These are phyloP conservation scores for Bolinopsis microptera DNA, from an alignment of 37 sponge, comb jelly and placozoan species.

Conservation along the genomic window DNA sequence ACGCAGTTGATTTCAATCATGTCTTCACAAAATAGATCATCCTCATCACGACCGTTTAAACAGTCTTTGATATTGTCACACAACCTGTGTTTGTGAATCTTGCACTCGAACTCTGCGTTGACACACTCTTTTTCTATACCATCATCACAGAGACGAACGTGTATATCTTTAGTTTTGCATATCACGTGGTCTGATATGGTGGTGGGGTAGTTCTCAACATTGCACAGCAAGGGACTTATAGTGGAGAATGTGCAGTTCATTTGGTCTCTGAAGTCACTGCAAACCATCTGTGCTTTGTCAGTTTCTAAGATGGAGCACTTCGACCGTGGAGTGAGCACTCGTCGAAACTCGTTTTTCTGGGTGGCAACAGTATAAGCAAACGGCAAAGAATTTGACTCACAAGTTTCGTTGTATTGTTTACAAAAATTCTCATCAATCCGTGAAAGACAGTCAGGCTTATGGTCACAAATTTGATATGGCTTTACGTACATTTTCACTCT, in stretches of 20 bases:
- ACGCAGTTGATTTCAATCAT: neutral
- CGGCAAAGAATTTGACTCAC: neutral
- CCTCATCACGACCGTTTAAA: neutral
- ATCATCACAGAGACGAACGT: neutral
- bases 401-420: neutral
- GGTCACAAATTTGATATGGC: neutral
- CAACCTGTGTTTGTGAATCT: conserved; percentile 5
- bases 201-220: neutral
- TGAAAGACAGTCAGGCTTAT: neutral
- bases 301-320: neutral
- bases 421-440: neutral
- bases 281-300: neutral
- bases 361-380: neutral
- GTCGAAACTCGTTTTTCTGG: neutral
- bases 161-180: neutral
- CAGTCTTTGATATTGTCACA: neutral
- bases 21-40: neutral
- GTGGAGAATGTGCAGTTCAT: neutral
- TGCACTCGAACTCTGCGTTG: neutral
- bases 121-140: neutral
- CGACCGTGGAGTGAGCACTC: neutral
- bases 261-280: conserved; percentile 8
- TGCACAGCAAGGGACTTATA: neutral
- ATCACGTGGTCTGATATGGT: neutral
- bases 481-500: neutral